A percentile compares a stretch with the other conserved stretches of the same genome.
Evolutionary conservation across 2,797 vertebrate species (phyloP).

Genomic region (Crocodylus rhombifer): DNA sequence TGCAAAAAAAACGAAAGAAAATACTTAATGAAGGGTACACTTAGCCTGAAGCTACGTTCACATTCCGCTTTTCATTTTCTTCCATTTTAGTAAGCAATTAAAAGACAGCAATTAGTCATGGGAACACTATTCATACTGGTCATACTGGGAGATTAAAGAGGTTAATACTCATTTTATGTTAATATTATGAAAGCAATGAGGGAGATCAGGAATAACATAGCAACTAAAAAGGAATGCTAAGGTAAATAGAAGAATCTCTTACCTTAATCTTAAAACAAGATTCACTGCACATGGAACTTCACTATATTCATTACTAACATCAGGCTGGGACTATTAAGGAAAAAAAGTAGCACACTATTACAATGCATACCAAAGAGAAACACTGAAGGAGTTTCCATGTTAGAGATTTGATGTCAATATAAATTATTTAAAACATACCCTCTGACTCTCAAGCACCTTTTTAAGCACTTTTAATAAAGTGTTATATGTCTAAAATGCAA

Average conservation of each 20-base stretch:
- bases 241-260: conserved; percentile 75
- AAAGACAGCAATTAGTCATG: conserved; percentile 74
- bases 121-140: conserved; percentile 62
- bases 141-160: conserved; percentile 66
- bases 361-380: not conserved
- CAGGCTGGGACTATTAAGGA: conserved; percentile 86
- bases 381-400: not conserved
- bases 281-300: conserved; percentile 90
- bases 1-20: conserved; percentile 58
- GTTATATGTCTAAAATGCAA: not conserved
- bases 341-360: conserved; percentile 21
- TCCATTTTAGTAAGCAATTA: conserved; percentile 71
- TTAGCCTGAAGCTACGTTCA: conserved; percentile 76
- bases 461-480: conserved; percentile 15
- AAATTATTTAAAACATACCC: conserved; percentile 35
- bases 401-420: conserved; percentile 11
- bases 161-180: conserved; percentile 70
- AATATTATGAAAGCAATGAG: conserved; percentile 74
- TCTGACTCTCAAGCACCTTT: conserved; percentile 39
- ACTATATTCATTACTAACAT: conserved; percentile 82
- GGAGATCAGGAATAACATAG: conserved; percentile 40
- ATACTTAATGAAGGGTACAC: conserved; percentile 78
- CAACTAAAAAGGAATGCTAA: conserved; percentile 22
- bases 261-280: conserved; percentile 98
- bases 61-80: conserved; percentile 63